Evolutionary conservation across 2,888 invertebrate species (phyloP), one percentile per base, ranked within the genome.

Genomic region (Lysandra coridon): DNA sequence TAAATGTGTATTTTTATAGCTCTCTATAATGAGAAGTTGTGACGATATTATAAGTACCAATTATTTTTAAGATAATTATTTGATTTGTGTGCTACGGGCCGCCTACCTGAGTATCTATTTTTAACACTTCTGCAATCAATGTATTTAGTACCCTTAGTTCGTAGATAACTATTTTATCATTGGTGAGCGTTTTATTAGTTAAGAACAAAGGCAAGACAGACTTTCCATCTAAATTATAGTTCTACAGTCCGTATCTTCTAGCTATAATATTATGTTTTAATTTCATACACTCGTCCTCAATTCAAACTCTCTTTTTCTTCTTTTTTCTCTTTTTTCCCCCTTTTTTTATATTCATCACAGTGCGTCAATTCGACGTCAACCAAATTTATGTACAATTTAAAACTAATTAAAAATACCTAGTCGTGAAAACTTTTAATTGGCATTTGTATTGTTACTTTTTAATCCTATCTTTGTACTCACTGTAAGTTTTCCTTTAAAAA

Each of bases 1-100:
- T 79, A 75, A 75, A 79, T 75, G 75, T 75, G 62, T 79, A 74
- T 74, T 79, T 78, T 79, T 79, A 79, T 79, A 57, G 74, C 37
- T 73, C 23, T 75, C 69, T 75, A 75, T 76, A 76, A 76, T 57
- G 76, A 76, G 76, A 53, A 75, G 49, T 75, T 75, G 44, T 69
- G 69, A 74, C 44, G 74, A 73, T 57, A 57, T 76, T 57, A 57
- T 76, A 53, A 75, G 37, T 57, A 53, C 30, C 76, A 57, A 76
- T 76, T 76, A 76, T n/a, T 49, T 74, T 69, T 30, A 49, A 7
- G 23, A 44, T 74, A 49, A 74, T 74, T 74, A 49, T 44, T 23
- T 74, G 74, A 69, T 69, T 69, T 44, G 75, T 75, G 30, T 49
- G 49, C 30, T 44, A 23, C 23, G 23, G 23, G 23, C 23, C 23